Evolutionary conservation across 1,140 invertebrate genomes (phyloP).

Genomic region (Bombus terrestris): DNA sequence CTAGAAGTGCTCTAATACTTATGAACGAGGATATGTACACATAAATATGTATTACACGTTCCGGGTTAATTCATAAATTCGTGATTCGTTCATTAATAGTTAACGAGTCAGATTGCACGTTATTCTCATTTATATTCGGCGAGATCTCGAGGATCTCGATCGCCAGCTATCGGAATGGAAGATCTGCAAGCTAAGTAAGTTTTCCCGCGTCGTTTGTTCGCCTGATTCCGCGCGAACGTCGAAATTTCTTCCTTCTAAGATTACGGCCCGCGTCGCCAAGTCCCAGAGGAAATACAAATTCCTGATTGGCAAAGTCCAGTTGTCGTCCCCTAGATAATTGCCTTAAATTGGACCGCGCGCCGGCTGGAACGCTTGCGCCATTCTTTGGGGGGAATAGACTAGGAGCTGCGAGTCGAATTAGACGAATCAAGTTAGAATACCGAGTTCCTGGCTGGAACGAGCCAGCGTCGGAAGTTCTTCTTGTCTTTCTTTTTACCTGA

Average conservation of each 20-base stretch:
- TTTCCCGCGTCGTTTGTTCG: slow-evolving; percentile 3
- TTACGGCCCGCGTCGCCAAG: slow-evolving; percentile 34
- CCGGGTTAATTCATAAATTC: neutral
- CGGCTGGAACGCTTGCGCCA: slow-evolving; percentile 56
- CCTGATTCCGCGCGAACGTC: neutral
- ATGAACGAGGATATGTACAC: neutral
- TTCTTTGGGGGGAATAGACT: slow-evolving; percentile 51
- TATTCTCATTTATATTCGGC: neutral
- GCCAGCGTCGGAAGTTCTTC: neutral
- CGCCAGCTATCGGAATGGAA: neutral
- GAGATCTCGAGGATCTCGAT: slow-evolving; percentile 20
- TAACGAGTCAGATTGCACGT: neutral
- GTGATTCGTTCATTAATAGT: neutral
- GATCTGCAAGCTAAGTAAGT: slow-evolving; percentile 36
- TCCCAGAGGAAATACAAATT: slow-evolving; percentile 67
- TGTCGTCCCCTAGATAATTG: slow-evolving; percentile 67
- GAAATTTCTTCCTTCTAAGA: slow-evolving; percentile 44
- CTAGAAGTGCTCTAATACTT: neutral
- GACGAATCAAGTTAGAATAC: slow-evolving; percentile 70
- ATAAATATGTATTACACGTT: neutral
- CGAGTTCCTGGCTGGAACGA: slow-evolving; percentile 52
- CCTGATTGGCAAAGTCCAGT: slow-evolving; percentile 65
- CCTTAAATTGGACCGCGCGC: slow-evolving; percentile 69
- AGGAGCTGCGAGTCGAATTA: slow-evolving; percentile 67
- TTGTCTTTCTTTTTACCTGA: neutral